Evolutionary conservation across 2,113 vertebrate genomes (phyloP).

Genomic region (Clinocottus analis): DNA sequence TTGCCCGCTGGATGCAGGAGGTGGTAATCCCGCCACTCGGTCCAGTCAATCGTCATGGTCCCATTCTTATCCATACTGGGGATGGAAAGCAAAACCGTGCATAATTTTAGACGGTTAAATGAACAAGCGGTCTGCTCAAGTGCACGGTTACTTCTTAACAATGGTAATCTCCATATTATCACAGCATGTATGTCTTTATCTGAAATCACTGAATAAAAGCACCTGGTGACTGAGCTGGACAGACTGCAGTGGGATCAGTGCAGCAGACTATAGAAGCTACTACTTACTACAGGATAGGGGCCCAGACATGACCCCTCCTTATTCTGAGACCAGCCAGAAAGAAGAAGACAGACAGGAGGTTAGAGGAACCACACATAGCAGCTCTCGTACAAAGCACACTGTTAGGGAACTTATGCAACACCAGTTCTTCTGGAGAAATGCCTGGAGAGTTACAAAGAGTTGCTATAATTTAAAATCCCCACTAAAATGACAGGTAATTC

Average conservation of each 20-base stretch:
- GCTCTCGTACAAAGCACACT: background rate
- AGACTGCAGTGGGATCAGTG: no score
- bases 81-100: background rate
- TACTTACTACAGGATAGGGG: conserved; percentile 99
- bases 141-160: conserved; percentile 6
- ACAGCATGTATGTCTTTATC: background rate
- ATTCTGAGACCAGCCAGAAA: conserved; percentile 87
- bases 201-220: background rate
- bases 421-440: no score
- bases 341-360: conserved; percentile 69
- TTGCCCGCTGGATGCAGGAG: conserved; percentile 93
- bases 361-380: no score
- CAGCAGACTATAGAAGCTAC: conserved; percentile 61
- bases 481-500: background rate
- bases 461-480: background rate
- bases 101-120: background rate
- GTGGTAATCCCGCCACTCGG: conserved; percentile 96
- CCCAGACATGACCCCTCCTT: conserved; percentile 92
- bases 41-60: conserved; percentile 98
- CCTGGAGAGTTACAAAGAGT: background rate
- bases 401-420: no score
- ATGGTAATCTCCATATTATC: no score
- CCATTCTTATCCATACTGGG: conserved; percentile 96
- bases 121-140: conserved; percentile 14
- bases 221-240: no score